Conservation (phyloP, 1,140 invertebrate genomes). For the Zaprionus lachaisei region DNA sequence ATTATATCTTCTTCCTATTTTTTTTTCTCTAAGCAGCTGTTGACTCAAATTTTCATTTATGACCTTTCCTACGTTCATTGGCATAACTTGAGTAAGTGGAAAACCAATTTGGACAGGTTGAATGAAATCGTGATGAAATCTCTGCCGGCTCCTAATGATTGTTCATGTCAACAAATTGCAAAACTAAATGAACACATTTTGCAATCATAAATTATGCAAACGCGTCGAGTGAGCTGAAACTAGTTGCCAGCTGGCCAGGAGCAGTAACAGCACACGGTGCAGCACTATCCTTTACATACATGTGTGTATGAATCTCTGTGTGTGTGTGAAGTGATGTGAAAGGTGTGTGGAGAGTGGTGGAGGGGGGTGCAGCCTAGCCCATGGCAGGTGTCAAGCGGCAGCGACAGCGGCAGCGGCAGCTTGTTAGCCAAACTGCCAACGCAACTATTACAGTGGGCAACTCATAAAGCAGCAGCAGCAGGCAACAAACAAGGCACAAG, state of each 20-base stretch:
- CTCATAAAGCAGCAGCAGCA: slow-evolving; percentile 58
- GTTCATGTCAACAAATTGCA: slow-evolving; percentile 82
- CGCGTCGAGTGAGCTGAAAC: slow-evolving; percentile 46
- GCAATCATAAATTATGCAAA: slow-evolving; percentile 81
- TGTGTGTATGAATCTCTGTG: slow-evolving; percentile 11
- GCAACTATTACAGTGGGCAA: slow-evolving; percentile 66
- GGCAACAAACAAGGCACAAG: not conserved
- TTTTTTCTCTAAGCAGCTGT: no score
- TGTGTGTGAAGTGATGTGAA: slow-evolving; percentile 12
- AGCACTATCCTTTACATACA: not conserved
- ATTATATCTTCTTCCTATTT: no score
- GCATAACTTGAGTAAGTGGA: no score
- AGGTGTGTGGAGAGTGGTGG: slow-evolving; percentile 9
- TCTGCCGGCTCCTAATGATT: slow-evolving; percentile 75
- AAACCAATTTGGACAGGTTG: slow-evolving; percentile 8
- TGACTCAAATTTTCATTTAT: no score
- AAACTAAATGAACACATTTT: slow-evolving; percentile 83
- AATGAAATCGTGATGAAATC: slow-evolving; percentile 68
- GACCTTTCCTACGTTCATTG: no score
- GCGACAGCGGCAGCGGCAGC: slow-evolving; percentile 59
- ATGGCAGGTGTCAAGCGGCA: slow-evolving; percentile 56
- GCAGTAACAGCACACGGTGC: slow-evolving; percentile 10
- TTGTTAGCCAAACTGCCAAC: slow-evolving; percentile 73
- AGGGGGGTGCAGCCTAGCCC: not conserved
- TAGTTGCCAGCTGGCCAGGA: slow-evolving; percentile 28